Evolutionary conservation across 2,888 invertebrate species (phyloP).

Genomic region (Deroplatys truncata): DNA sequence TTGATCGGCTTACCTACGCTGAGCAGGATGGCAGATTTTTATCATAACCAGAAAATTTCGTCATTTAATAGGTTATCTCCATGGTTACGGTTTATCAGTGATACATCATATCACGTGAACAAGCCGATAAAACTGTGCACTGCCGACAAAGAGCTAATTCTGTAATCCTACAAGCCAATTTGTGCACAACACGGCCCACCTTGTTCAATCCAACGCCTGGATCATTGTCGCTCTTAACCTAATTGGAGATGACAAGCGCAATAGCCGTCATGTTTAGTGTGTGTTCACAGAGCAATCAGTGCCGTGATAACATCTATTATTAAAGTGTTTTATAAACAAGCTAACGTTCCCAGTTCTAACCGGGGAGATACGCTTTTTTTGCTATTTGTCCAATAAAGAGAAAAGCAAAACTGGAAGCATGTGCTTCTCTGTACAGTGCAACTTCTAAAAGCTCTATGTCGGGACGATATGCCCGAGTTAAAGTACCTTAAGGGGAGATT

Average conservation of each 20-base stretch:
- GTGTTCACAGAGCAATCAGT: neutral
- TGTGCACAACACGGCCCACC: neutral
- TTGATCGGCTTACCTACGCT: neutral
- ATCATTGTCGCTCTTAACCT: neutral
- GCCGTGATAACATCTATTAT: neutral
- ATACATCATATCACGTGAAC: neutral
- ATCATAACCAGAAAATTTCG: neutral
- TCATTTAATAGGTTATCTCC: neutral
- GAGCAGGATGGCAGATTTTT: neutral
- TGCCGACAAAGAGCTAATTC: neutral
- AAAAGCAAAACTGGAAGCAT: too few relatives aligned
- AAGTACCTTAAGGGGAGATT: too few relatives aligned
- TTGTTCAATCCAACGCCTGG: neutral
- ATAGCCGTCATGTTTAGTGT: neutral
- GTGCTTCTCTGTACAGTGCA: too few relatives aligned
- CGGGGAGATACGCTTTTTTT: neutral
- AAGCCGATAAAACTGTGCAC: neutral
- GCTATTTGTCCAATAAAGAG: too few relatives aligned
- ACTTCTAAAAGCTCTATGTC: too few relatives aligned
- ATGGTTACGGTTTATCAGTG: neutral
- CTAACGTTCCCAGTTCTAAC: neutral
- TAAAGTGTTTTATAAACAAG: neutral
- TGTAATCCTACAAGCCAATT: neutral
- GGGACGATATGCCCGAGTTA: too few relatives aligned
- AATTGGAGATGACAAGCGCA: neutral